Conservation (phyloP, 2,888 invertebrate species). For the Pilophorus perplexus region DNA sequence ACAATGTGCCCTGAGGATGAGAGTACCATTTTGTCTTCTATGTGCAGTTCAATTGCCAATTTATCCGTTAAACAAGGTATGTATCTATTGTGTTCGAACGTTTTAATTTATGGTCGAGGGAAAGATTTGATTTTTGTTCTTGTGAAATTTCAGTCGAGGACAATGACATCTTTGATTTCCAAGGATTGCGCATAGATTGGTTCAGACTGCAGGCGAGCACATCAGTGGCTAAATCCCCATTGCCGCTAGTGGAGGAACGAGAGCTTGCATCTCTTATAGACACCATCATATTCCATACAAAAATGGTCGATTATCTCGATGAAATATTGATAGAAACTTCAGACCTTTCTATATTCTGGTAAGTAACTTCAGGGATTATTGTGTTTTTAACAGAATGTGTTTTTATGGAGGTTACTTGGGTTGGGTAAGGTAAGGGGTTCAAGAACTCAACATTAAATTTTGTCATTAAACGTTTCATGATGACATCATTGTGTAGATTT, state of each 20-base stretch:
- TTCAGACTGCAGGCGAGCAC: slow-evolving; percentile 92
- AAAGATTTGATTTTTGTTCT: not conserved
- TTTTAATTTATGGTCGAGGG: not conserved
- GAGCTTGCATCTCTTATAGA: slow-evolving; percentile 90
- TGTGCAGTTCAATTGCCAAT: slow-evolving; percentile 83
- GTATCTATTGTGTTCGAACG: not conserved
- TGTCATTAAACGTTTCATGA: no score
- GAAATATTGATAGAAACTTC: slow-evolving; percentile 96
- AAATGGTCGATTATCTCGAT: slow-evolving; percentile 96
- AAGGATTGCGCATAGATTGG: slow-evolving; percentile 95
- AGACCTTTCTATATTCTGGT: slow-evolving; percentile 94
- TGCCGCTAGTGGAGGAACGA: slow-evolving; percentile 76
- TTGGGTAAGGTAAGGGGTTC: no score
- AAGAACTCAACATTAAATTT: no score
- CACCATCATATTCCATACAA: slow-evolving; percentile 93
- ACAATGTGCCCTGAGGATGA: slow-evolving; percentile 91
- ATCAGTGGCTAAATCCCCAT: slow-evolving; percentile 76
- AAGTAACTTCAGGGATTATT: slow-evolving; percentile 45
- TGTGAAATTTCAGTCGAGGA: slow-evolving; percentile 69
- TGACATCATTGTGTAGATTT: no score
- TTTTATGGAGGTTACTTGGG: no score
- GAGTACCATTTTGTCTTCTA: slow-evolving; percentile 85
- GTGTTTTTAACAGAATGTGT: no score
- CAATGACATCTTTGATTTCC: slow-evolving; percentile 92
- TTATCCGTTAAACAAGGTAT: slow-evolving; percentile 80